Evolutionary conservation across 1,140 invertebrate species (phyloP), one percentile per base, ranked within the genome.

Genomic region (Arion vulgaris): DNA sequence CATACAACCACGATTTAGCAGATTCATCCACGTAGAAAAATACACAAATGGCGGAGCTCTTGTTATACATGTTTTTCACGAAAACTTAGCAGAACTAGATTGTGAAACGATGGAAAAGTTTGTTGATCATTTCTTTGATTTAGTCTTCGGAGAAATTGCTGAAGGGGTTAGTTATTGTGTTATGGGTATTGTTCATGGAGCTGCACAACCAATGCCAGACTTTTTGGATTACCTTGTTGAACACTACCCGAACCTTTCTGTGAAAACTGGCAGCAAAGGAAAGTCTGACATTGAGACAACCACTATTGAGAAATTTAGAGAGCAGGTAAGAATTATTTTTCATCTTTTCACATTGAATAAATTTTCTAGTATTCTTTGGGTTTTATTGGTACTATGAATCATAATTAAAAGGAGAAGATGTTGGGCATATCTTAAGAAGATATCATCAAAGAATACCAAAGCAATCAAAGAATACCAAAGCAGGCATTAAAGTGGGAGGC

Each of bases 1-100:
- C 17, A 75, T 79, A 28, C 68, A 82, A n/a, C 53, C 75, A 36
- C n/a, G n/a, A 13, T 91, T 85, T 82, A 83, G 85, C 23, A 82
- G 95, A 83, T 96, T 95, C 87, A 96, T 97, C 90, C 95, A 96
- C 84, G 94, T 98, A 85, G 98, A 99, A 93, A 95, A 95, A 0
- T 97, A 99, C 93, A 95, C 97, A 0, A 99, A 99, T 93, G 98
- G 98, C n/a, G 98, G 97, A 39, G 98, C 97, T 4, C 94, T 95
- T 57, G 95, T 98, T 15, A 94, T 99, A 51, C 97, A 98, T 93
- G 94, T 98, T 90, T 97, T 98, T 92, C 97, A 98, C 91, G 95
- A 98, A 88, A 96, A 99, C 92, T 95, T 99, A 57, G 94, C 95
- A 87, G 93, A 95, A 88, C 93, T 99, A n/a, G 82, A 93, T 66